These are phyloP conservation scores for Micronisus gabar DNA, from an alignment of 2,113 vertebrate genomes.

Conservation along the genomic window DNA sequence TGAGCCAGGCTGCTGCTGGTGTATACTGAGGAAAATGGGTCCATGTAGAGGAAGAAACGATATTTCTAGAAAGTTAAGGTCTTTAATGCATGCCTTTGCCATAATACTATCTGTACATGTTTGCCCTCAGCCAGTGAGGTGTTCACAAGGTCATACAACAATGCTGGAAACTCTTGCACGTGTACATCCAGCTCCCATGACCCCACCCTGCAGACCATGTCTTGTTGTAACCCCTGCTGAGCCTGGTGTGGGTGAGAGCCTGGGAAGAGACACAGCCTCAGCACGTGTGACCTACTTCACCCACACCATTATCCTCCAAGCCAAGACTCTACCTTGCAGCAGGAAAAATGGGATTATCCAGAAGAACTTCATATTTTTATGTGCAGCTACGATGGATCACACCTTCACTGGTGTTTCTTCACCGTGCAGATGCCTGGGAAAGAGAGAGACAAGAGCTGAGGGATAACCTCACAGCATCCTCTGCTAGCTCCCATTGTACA, in stretches of 20 bases:
- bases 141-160: neutral
- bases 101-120: neutral
- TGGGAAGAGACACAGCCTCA: neutral
- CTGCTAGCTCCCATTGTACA: neutral
- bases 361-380: conserved; percentile 27
- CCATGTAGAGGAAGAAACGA: neutral
- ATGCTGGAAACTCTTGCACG: neutral
- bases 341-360: conserved; percentile 46
- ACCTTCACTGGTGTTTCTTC: neutral
- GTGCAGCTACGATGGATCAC: neutral
- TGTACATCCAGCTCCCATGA: neutral
- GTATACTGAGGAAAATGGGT: neutral
- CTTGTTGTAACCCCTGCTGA: neutral
- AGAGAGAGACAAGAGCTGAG: neutral
- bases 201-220: neutral
- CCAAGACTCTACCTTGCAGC: conserved; percentile 39
- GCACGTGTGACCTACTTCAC: neutral
- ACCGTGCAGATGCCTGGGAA: neutral
- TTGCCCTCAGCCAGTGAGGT: neutral
- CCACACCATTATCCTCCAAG: neutral
- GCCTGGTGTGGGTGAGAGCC: neutral
- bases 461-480: neutral
- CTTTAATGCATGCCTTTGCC: neutral
- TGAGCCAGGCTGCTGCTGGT: neutral
- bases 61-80: neutral